Evolutionary conservation across 2,797 vertebrate species (phyloP), one percentile per base, ranked within the genome.

Genomic region (Otolemur crassicaudatus): DNA sequence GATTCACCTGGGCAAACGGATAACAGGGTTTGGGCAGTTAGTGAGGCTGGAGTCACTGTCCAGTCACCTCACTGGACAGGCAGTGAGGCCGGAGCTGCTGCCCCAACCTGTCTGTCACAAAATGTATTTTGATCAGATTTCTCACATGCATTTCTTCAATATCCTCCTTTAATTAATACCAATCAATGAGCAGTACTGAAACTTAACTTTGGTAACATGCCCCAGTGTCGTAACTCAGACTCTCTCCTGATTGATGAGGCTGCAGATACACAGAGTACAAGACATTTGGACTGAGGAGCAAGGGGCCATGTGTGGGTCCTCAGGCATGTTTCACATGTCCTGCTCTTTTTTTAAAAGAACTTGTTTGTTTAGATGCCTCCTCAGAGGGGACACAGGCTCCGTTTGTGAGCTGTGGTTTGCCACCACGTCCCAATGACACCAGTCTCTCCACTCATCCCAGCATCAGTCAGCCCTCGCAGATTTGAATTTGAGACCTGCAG

Each of bases 131-230:
- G 20, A 79, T 29, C 58, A 60, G 34, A 60, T 94, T 75, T 95
- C 94, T 80, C 91, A 94, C 72, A 94, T 77, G 22, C 56, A 65
- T 58, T 46, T 86, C 63, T 91, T 94, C 76, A 27, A n/a, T 93
- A 76, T 96, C 92, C 80, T 88, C 9, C 53, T 84, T 76, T 92
- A 90, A 77, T 37, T 46, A 82, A 80, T 27, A 88, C 56, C 90
- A 86, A 70, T 85, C 65, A 85, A 90, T 86, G 53, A 63, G 53
- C 5, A 79, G 67, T 34, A 90, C 20, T 90, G 56, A 93, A 93
- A 90, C 56, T 22, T 83, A 40, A 34, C 12, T 61, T 84, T 94
- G 82, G 40, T 46, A 92, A 56, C 25, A 25, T 19, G 49, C 16
- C 90, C 95, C 12, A 46, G 53, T 25, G 49, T 49, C 70, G 53